Percentiles rank a stretch among this genome's conserved stretches.
Conservation (phyloP, 2,113 vertebrate species). For the Rhinoptilus africanus region DNA sequence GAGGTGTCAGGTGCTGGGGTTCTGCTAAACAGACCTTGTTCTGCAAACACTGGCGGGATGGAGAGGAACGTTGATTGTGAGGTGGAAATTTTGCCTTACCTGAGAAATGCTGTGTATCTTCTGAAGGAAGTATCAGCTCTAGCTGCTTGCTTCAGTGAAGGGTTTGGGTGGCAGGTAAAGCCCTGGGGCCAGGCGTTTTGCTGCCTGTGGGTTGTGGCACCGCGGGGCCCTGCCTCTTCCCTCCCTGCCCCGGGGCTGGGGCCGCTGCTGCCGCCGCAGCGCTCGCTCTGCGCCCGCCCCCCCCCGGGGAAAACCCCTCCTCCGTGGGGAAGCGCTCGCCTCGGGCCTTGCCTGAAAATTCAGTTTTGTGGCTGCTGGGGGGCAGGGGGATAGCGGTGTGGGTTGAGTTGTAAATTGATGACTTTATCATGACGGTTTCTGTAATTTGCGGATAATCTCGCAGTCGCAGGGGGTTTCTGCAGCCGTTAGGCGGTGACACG, state of each 20-base stretch:
- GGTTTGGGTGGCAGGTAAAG: fast-evolving
- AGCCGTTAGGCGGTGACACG: fast-evolving
- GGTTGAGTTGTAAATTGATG: neutral
- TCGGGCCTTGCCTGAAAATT: neutral
- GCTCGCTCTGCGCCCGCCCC: fast-evolving
- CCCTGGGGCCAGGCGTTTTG: neutral
- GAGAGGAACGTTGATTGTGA: fast-evolving
- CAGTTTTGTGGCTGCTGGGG: fast-evolving
- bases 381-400: no score
- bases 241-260: no score
- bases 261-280: neutral
- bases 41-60: fast-evolving
- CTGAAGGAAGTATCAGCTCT: neutral
- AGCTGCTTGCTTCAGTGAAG: neutral
- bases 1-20: neutral
- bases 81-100: neutral
- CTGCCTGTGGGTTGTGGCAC: no score
- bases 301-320: fast-evolving
- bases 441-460: fast-evolving
- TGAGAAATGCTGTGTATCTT: neutral
- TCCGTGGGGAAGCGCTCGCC: fast-evolving
- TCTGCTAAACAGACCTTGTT: neutral
- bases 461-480: neutral
- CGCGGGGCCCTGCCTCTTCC: fast-evolving
- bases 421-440: neutral